These are phyloP conservation scores for Pionites leucogaster DNA, from an alignment of 2,113 vertebrate genomes.

Conservation along the genomic window DNA sequence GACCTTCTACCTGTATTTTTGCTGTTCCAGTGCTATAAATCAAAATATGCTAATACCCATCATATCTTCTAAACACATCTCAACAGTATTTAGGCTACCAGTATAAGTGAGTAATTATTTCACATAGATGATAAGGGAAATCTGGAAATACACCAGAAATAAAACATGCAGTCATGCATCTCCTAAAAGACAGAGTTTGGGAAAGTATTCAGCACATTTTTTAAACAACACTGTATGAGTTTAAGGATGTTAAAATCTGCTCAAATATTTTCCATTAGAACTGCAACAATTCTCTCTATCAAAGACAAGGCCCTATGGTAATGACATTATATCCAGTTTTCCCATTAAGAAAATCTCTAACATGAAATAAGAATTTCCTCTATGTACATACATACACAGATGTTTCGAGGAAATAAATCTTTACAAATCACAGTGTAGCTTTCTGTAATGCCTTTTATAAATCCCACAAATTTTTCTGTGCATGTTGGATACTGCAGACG, in stretches of 20 bases:
- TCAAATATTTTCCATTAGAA: slow-evolving; percentile 33
- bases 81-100: slow-evolving; percentile 5
- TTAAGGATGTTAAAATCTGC: slow-evolving; percentile 30
- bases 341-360: not conserved
- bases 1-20: not conserved
- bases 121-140: slow-evolving; percentile 2
- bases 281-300: not conserved
- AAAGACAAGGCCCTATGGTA: not conserved
- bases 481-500: not conserved
- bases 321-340: not conserved
- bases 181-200: not conserved
- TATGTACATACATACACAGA: not conserved
- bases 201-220: not conserved
- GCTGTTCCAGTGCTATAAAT: not conserved
- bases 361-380: not conserved
- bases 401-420: not conserved
- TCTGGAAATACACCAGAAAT: slow-evolving; percentile 13
- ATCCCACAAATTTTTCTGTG: not conserved
- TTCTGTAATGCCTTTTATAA: not conserved
- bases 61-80: not conserved
- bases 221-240: not conserved
- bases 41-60: not conserved
- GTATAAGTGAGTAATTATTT: slow-evolving; percentile 53
- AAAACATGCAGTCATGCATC: slow-evolving; percentile 2
- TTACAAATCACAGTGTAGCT: not conserved